Evolutionary conservation across 2,888 invertebrate genomes (phyloP).

Genomic region (Cheilosia soror): DNA sequence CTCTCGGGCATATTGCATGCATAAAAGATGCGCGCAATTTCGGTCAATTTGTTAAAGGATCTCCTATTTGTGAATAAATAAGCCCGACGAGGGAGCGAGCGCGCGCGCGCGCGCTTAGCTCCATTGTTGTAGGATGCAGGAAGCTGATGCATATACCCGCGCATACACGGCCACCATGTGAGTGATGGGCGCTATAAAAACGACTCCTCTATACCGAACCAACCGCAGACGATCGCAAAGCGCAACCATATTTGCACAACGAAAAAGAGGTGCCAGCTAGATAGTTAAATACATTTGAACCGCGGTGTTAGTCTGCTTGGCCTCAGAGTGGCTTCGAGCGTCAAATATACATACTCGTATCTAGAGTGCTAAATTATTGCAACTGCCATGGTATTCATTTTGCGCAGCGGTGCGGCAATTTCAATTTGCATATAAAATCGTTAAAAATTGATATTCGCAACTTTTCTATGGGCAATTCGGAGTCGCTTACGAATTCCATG

Average conservation of each 20-base stretch:
- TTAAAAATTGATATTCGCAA: slow-evolving; percentile 74
- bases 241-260: slow-evolving; percentile 40
- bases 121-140: slow-evolving; percentile 73
- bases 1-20: slow-evolving; percentile 60
- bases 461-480: slow-evolving; percentile 65
- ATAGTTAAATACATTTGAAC: slow-evolving; percentile 61
- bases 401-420: slow-evolving; percentile 59
- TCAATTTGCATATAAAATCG: slow-evolving; percentile 75
- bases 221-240: slow-evolving; percentile 29
- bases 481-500: slow-evolving; percentile 52
- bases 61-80: slow-evolving; percentile 72
- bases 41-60: slow-evolving; percentile 75
- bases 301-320: slow-evolving; percentile 46
- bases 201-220: slow-evolving; percentile 34
- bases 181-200: slow-evolving; percentile 73
- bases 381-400: slow-evolving; percentile 68
- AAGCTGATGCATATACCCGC: slow-evolving; percentile 44
- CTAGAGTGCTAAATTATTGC: slow-evolving; percentile 73
- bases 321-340: slow-evolving; percentile 43
- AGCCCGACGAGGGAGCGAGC: slow-evolving; percentile 35
- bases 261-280: slow-evolving; percentile 63
- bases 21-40: slow-evolving; percentile 75
- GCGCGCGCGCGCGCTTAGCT: slow-evolving; percentile 17
- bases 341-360: slow-evolving; percentile 40
- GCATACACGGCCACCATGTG: slow-evolving; percentile 35